A percentile compares a stretch with the other conserved stretches of the same genome.
These are phyloP conservation scores for Caretta caretta DNA, from an alignment of 2,113 vertebrate species.

Conservation along the genomic window DNA sequence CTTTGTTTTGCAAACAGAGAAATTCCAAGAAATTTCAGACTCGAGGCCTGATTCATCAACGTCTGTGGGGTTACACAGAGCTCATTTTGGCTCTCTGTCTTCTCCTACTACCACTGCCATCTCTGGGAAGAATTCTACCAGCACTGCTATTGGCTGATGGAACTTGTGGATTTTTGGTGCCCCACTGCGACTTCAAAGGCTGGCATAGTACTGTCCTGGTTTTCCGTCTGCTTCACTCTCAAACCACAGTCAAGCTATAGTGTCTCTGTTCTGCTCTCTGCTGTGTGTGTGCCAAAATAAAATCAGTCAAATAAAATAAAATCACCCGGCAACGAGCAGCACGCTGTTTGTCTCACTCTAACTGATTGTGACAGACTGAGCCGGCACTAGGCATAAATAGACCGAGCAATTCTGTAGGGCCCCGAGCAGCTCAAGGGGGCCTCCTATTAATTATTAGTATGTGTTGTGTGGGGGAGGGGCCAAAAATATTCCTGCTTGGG, in stretches of 20 bases:
- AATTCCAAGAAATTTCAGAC: neutral
- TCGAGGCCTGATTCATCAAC: neutral
- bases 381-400: neutral
- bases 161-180: neutral
- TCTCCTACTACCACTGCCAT: fast-evolving
- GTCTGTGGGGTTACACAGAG: neutral
- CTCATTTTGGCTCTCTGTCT: neutral
- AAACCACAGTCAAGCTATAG: neutral
- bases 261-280: neutral
- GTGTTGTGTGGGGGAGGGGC: neutral
- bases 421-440: neutral
- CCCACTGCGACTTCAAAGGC: neutral
- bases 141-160: neutral
- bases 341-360: constrained; percentile 27
- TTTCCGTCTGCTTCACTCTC: neutral
- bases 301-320: constrained; percentile 45
- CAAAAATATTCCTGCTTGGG: neutral
- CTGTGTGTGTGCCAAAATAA: constrained; percentile 36
- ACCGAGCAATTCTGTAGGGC: neutral
- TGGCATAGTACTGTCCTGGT: neutral
- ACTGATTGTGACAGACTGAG: constrained; percentile 28
- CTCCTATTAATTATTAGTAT: neutral
- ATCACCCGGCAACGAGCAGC: neutral
- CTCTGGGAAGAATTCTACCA: fast-evolving
- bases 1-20: constrained; percentile 18